Evolutionary conservation across 2,888 invertebrate genomes (phyloP).

Genomic region (Nomada hirtipes): DNA sequence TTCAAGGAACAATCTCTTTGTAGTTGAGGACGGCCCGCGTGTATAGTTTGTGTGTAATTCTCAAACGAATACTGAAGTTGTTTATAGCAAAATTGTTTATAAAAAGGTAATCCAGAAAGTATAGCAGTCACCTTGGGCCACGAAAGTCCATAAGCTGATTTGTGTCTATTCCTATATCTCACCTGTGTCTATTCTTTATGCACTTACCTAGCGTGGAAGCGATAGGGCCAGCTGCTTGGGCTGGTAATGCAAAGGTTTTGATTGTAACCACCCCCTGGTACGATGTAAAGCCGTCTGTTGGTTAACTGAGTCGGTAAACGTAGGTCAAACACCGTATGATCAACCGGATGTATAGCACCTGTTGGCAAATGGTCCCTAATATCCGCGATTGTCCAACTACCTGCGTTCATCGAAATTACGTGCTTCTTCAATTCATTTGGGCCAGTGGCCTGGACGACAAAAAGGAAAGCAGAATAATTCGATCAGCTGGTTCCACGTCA

Average conservation of each 20-base stretch:
- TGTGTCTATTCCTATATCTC: too few species aligned
- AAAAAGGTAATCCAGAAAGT: too few species aligned
- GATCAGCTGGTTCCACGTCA: not conserved
- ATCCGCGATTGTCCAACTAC: constrained; percentile 83
- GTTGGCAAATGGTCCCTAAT: constrained; percentile 80
- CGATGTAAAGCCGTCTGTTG: constrained; percentile 71
- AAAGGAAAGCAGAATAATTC: not conserved
- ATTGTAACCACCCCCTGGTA: constrained; percentile 85
- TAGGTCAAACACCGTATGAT: constrained; percentile 84
- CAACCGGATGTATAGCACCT: constrained; percentile 73
- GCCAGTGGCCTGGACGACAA: constrained; percentile 77
- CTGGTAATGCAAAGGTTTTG: constrained; percentile 84
- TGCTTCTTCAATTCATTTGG: constrained; percentile 81
- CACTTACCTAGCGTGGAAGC: constrained; percentile 81
- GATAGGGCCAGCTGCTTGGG: constrained; percentile 73
- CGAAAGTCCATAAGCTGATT: too few species aligned
- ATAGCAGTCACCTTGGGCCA: too few species aligned
- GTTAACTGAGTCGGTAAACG: constrained; percentile 83
- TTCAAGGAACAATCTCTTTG: too few species aligned
- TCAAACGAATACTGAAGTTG: too few species aligned
- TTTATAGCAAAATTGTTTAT: too few species aligned
- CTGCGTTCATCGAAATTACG: constrained; percentile 84
- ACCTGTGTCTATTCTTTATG: too few species aligned
- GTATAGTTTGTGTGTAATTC: too few species aligned
- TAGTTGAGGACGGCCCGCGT: too few species aligned